Percentiles rank a stretch among this genome's conserved stretches.
phyloP scores from a whole-genome alignment of 1,140 invertebrate genomes.

The Bombus vancouverensis region DNA sequence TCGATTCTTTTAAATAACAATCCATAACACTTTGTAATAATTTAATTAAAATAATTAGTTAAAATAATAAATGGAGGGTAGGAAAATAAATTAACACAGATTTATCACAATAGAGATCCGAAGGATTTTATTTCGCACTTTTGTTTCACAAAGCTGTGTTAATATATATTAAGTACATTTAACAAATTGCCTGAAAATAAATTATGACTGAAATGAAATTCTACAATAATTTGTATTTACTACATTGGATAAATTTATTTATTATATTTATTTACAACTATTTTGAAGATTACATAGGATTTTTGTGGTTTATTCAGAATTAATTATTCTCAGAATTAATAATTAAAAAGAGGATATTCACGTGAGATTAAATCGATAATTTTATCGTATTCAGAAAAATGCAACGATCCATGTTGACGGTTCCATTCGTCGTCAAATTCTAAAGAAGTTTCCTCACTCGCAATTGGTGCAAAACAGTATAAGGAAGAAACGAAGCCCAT shows the following conservation, averaged over 20 bases:
- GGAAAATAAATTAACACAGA: no score
- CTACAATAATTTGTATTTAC: background rate
- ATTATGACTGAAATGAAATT: no score
- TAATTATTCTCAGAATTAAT: background rate
- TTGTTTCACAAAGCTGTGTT: no score
- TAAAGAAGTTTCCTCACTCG: conserved; percentile 9
- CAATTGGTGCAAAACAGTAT: conserved; percentile 44
- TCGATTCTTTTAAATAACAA: background rate
- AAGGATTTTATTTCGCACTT: no score
- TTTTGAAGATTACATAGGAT: background rate
- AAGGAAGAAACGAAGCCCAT: conserved; percentile 61
- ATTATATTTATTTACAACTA: background rate
- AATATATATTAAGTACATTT: no score
- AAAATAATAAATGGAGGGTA: no score
- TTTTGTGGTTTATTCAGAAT: background rate
- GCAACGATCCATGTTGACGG: conserved; percentile 2
- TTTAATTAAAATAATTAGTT: background rate
- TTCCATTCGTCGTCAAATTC: conserved; percentile 10
- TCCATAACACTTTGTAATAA: background rate
- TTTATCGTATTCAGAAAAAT: background rate
- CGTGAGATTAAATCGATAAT: background rate
- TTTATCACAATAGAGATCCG: no score
- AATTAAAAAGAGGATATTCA: background rate
- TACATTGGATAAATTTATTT: background rate
- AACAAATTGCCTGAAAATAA: background rate